Evolutionary conservation across 2,797 vertebrate genomes (phyloP).

Genomic region (Characodon lateralis): DNA sequence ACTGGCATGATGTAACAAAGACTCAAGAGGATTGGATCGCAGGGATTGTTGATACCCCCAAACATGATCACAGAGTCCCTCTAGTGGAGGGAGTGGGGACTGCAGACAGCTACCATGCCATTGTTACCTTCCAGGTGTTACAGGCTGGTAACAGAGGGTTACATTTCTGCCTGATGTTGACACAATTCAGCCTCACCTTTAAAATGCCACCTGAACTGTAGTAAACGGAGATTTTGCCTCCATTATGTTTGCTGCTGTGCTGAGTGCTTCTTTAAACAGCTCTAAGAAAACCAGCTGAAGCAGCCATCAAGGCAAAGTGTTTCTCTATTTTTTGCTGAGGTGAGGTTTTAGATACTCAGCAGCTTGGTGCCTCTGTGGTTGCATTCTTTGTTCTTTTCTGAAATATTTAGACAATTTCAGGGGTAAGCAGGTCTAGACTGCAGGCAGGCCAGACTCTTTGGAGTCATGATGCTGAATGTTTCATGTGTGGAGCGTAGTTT

Average conservation of each 20-base stretch:
- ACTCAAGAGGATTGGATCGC: conserved; percentile 54
- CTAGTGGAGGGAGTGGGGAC: conserved; percentile 54
- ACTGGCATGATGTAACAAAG: conserved; percentile 70
- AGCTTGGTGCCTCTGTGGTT: not conserved
- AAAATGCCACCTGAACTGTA: not conserved
- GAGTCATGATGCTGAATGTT: not conserved
- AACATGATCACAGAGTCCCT: conserved; percentile 56
- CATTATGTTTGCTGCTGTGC: not conserved
- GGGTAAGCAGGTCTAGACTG: not conserved
- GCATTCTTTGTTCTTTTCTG: not conserved
- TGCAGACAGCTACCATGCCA: conserved; percentile 27
- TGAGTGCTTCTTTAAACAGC: not conserved
- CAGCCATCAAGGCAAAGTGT: not conserved
- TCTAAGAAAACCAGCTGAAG: not conserved
- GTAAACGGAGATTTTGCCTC: not conserved
- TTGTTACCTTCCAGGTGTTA: conserved; percentile 34
- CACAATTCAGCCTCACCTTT: not conserved
- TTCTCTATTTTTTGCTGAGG: not conserved
- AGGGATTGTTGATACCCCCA: conserved; percentile 21
- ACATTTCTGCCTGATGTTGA: conserved; percentile 15
- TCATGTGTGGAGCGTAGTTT: not conserved
- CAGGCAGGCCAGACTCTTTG: not conserved
- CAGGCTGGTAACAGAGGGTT: not conserved
- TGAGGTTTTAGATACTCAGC: not conserved
- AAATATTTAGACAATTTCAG: not conserved